phyloP scores from a whole-genome alignment of 1,140 invertebrate genomes.

The Bombus soroeensis region DNA sequence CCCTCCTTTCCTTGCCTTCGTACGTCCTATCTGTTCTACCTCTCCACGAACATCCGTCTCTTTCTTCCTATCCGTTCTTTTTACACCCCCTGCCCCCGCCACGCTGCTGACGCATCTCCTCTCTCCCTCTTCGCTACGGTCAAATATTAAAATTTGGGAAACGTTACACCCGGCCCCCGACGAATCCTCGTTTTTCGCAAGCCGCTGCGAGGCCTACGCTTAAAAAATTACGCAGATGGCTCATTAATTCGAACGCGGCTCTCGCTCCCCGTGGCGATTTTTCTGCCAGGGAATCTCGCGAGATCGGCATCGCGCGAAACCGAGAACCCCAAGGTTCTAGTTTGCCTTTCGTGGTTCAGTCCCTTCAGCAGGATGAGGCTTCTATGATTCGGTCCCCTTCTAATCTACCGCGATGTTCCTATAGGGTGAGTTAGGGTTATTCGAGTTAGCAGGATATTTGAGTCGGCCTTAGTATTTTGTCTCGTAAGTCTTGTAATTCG shows the following conservation, averaged over 20 bases:
- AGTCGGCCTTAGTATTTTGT: no score
- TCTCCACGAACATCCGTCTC: neutral
- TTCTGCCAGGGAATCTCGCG: constrained; percentile 22
- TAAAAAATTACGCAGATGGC: constrained; percentile 50
- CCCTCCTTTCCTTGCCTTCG: neutral
- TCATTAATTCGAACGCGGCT: constrained; percentile 48
- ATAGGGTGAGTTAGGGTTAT: neutral
- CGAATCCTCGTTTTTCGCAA: constrained; percentile 42
- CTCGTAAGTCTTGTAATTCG: no score
- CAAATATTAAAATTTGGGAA: constrained; percentile 77
- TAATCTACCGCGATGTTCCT: neutral
- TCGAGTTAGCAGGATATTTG: no score
- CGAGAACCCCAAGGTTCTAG: neutral
- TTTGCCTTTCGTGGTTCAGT: neutral
- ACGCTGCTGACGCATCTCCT: neutral
- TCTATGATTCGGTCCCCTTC: neutral
- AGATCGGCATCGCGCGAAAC: constrained; percentile 44
- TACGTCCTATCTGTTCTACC: neutral
- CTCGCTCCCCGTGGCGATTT: constrained; percentile 34
- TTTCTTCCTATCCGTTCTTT: neutral
- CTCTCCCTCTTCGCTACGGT: constrained; percentile 7
- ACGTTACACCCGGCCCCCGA: constrained; percentile 65
- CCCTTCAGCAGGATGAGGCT: neutral
- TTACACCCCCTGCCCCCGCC: neutral
- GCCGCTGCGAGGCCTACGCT: neutral